Evolutionary conservation across 2,113 vertebrate species (phyloP), one percentile per base, ranked within the genome.

Genomic region (Neodon shergylaensis): DNA sequence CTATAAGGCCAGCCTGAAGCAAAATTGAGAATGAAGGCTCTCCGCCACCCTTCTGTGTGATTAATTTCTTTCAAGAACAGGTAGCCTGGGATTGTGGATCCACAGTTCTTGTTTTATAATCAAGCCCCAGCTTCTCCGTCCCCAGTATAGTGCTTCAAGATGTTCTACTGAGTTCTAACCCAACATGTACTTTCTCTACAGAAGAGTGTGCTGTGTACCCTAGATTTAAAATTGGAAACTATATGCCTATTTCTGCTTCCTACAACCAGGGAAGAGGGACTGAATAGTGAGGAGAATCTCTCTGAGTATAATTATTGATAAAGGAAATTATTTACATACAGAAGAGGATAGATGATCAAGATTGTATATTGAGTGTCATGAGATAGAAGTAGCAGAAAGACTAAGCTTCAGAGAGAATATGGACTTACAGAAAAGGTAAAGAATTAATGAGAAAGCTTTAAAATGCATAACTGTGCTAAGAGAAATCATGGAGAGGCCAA

Each of bases 21-120:
- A 94, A 90, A 94, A 73, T 89, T 86, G 47, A 94, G 49, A 94
- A 72, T 95, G 74, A 88, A 91, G 66, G 16, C 58, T 78, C 22
- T 42, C 14, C 52, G 77, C 12, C 21, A 4, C 24, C 5, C 26
- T 28, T 58, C 28, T 88, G 52, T 63, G 3, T 68, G 31, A 95
- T 66, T 7, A 74, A 63, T 11, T 92, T 96, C 5, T 95, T 86
- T 91, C 19, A 88, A 36, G 85, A 11, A 13, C 16, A 88, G 24
- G 7, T 68, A 87, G 3, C 19, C 4, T 33, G 77, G 31, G 68
- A 73, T 36, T 7, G 3, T 86, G 49, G 39, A 6, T 4, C 22
- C 42, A 72, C 31, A 78, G 88, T 65, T 28, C 7, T 58, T 84
- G 91, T 28, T 10, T 74, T 86, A 3, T 21, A 94, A 72, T 19